Conservation (phyloP, 2,113 vertebrate species). For the Sclerurus mexicanus region DNA sequence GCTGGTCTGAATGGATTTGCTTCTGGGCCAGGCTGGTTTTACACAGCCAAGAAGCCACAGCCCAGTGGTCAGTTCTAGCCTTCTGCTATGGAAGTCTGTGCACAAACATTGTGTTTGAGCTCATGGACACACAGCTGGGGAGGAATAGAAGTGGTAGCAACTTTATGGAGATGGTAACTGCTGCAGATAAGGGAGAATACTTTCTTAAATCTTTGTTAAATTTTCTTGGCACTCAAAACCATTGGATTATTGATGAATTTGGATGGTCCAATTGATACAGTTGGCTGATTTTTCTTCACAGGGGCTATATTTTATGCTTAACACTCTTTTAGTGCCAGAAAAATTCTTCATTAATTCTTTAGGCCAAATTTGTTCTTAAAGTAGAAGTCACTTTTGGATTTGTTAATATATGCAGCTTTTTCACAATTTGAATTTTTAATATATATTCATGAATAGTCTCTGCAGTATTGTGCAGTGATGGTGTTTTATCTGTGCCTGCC, state of each 20-base stretch:
- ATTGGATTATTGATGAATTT: not conserved
- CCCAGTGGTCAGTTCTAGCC: not conserved
- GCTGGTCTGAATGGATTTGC: not conserved
- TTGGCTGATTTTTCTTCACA: not conserved
- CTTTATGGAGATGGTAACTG: not conserved
- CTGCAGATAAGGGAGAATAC: not conserved
- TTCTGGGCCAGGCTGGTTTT: not conserved
- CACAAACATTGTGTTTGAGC: not conserved
- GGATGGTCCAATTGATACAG: not conserved
- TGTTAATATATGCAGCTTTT: slow-evolving; percentile 13
- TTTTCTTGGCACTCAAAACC: not conserved
- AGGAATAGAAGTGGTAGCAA: not conserved
- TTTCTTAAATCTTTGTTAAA: not conserved
- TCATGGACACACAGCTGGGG: not conserved
- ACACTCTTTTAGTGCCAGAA: not conserved
- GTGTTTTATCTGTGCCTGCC: slow-evolving; percentile 45
- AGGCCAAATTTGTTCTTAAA: not conserved
- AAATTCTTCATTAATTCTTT: not conserved
- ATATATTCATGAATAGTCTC: slow-evolving; percentile 44
- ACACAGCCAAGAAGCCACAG: not conserved
- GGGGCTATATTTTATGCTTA: not conserved
- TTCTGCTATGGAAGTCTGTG: not conserved
- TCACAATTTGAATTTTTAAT: slow-evolving; percentile 22
- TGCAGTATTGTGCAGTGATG: not conserved
- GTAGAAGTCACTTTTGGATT: not conserved